These are phyloP conservation scores for Caenorhabditis inopinata DNA, from an alignment of 1,140 invertebrate species.

Conservation along the genomic window DNA sequence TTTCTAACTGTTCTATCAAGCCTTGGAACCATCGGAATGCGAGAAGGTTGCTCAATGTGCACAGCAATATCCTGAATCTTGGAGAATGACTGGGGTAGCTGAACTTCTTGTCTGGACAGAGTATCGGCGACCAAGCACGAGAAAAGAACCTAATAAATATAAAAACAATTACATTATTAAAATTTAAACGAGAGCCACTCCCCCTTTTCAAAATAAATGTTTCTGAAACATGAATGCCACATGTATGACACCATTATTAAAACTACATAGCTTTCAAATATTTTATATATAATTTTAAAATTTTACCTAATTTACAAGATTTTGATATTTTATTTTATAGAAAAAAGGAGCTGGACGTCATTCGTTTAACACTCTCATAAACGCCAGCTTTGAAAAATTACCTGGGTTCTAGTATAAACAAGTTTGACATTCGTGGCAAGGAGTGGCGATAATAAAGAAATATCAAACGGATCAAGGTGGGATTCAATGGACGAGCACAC, in stretches of 20 bases:
- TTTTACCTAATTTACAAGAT: too few species aligned
- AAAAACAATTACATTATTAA: too few species aligned
- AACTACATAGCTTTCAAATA: too few species aligned
- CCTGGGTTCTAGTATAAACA: conserved; percentile 31
- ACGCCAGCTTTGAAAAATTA: background rate
- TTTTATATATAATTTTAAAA: too few species aligned
- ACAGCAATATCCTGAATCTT: conserved; percentile 22
- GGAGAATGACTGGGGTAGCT: background rate
- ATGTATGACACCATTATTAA: too few species aligned
- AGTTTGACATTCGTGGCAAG: conserved; percentile 30
- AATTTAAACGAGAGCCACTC: too few species aligned
- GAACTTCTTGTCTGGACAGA: conserved; percentile 26
- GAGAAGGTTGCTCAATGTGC: conserved; percentile 27
- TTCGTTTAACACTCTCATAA: background rate
- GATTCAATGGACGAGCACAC: conserved; percentile 27
- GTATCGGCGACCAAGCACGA: conserved; percentile 30
- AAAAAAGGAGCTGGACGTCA: too few species aligned
- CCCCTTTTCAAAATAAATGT: too few species aligned
- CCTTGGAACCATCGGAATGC: conserved; percentile 34
- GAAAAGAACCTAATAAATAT: conserved; percentile 19
- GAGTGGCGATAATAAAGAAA: conserved; percentile 32
- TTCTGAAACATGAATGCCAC: too few species aligned
- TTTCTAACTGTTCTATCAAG: conserved; percentile 36
- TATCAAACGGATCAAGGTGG: conserved; percentile 43
- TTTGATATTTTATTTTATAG: too few species aligned